These are phyloP conservation scores for Sesamia nonagrioides DNA, from an alignment of 1,140 invertebrate genomes.

Conservation along the genomic window DNA sequence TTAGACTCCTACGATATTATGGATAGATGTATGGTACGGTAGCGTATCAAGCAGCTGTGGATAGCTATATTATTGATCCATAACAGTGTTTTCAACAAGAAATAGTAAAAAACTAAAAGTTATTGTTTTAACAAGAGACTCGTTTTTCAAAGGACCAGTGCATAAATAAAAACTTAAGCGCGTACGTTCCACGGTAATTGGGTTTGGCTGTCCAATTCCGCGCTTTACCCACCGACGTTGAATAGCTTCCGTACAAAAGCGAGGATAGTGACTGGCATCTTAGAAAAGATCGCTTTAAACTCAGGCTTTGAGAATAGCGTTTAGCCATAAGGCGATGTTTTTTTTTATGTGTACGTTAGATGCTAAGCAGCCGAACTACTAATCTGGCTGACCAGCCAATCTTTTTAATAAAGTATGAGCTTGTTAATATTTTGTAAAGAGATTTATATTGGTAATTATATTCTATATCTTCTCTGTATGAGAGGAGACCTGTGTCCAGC, in stretches of 20 bases:
- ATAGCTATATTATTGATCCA: neutral
- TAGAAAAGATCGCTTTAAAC: conserved; percentile 53
- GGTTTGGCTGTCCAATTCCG: conserved; percentile 58
- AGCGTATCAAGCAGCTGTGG: too few species aligned
- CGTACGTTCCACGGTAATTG: conserved; percentile 54
- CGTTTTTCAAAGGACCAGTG: conserved; percentile 46
- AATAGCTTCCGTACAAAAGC: conserved; percentile 54
- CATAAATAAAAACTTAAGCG: conserved; percentile 56
- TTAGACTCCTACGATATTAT: too few species aligned
- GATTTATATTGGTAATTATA: too few species aligned
- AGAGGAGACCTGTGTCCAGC: too few species aligned
- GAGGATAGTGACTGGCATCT: conserved; percentile 56
- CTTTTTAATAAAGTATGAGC: too few species aligned
- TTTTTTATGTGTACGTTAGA: neutral
- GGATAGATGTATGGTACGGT: too few species aligned
- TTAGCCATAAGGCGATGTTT: neutral
- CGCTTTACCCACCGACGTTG: conserved; percentile 46
- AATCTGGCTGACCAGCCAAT: neutral
- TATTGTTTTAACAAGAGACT: conserved; percentile 36
- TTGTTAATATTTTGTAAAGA: too few species aligned
- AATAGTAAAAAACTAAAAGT: conserved; percentile 29
- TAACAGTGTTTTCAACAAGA: neutral
- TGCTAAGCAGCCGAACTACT: neutral
- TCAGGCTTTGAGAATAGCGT: conserved; percentile 4
- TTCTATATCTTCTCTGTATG: too few species aligned